Base-by-base conservation (phyloP, 1,140 invertebrate species). In the Mamestra configurata region DNA sequence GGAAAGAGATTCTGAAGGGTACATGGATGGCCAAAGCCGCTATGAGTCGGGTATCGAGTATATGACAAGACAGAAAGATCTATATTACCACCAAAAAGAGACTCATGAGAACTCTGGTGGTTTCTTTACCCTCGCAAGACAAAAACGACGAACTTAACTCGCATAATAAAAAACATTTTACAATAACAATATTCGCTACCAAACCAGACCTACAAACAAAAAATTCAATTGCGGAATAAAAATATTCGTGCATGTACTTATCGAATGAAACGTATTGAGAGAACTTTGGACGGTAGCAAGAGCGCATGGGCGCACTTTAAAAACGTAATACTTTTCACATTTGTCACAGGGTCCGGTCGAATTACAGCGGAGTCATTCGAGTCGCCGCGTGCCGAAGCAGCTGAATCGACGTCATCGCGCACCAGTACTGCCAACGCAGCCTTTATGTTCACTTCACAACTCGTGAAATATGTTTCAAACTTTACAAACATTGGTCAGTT, bases 241-340 rank as follows among this genome's bases (percentile, higher is more conserved):
- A 20, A 64, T 35, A 61, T 37, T 35, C 6, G 8, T 64, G 0
- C n/a, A 40, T 73, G 20, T 49, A 46, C n/a, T 15, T 55, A 55
- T 24, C 18, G 35, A 40, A n/a, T 49, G 24, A 35, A 15, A 46
- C 20, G 51, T n/a, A 75, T 75, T 43, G 37, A 75, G 31, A 57
- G 72, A 75, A 76, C 57, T 43, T 76, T 64, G 43, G 37, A 31
- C 75, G 61, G 75, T 53, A 40, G 75, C 61, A 77, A 72, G 68
- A 51, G 46, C 24, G 27, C 72, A 27, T 37, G 79, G 61, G 80
- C 82, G 79, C 83, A 85, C 75, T 82, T 88, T 88, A 87, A 90
- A 92, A 90, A 83, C 78, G 77, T 86, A 89, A 92, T 92, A 86
- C 87, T 86, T 89, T 89, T 87, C 87, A 89, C 86, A 91, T 92